Conservation (phyloP, 2,797 vertebrate species). For the Mastacembelus armatus region DNA sequence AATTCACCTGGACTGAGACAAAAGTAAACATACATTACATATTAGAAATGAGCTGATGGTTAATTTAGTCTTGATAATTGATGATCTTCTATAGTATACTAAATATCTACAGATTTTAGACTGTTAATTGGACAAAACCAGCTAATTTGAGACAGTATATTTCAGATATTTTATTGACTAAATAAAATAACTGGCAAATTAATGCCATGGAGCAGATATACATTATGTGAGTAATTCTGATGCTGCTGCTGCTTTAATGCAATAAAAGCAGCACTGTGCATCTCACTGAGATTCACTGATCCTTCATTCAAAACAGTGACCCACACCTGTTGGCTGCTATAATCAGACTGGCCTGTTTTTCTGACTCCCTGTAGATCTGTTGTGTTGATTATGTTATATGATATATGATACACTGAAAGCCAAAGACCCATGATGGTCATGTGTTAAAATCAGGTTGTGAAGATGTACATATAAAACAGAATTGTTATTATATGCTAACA, state of each 20-base stretch:
- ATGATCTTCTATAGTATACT: not conserved
- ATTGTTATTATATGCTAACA: not conserved
- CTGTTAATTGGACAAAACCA: not conserved
- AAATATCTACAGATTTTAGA: not conserved
- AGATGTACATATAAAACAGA: not conserved
- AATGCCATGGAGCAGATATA: too few species aligned
- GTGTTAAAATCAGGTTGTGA: not conserved
- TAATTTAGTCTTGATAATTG: not conserved
- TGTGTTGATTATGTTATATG: constrained; percentile 7
- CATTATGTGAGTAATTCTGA: too few species aligned
- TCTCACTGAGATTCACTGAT: constrained; percentile 32
- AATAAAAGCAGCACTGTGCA: constrained; percentile 1
- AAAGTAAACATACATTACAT: not conserved
- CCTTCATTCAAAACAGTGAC: constrained; percentile 36
- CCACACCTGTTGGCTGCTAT: constrained; percentile 20
- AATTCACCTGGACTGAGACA: not conserved
- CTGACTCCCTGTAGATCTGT: not conserved
- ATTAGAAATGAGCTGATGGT: not conserved
- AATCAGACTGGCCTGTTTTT: constrained; percentile 24
- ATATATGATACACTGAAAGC: not conserved
- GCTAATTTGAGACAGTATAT: not conserved
- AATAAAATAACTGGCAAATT: too few species aligned
- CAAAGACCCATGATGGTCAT: not conserved
- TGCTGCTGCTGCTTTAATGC: constrained; percentile 1
- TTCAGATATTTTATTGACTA: not conserved